Percentiles rank a stretch among this genome's conserved stretches.
Conservation (phyloP, 2,113 vertebrate species). For the Leuciscus idus region DNA sequence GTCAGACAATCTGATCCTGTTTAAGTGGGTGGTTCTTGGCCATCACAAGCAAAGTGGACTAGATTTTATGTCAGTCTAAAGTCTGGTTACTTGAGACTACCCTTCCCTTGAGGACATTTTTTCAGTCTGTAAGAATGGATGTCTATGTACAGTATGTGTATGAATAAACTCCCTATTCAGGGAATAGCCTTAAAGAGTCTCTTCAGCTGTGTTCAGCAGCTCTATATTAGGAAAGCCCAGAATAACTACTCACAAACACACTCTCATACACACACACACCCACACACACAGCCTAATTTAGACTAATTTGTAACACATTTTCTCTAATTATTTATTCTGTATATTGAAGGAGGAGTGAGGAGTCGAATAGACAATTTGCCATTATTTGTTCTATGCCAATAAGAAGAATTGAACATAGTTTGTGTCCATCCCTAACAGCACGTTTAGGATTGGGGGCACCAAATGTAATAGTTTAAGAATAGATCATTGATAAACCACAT, state of each 20-base stretch:
- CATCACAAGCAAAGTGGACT: neutral
- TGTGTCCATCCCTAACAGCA: neutral
- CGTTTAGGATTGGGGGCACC: neutral
- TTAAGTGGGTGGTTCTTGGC: neutral
- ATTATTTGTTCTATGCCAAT: neutral
- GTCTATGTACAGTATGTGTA: constrained; percentile 2
- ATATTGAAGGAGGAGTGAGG: neutral
- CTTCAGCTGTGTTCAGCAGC: constrained; percentile 32
- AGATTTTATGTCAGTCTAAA: neutral
- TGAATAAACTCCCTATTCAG: constrained; percentile 8
- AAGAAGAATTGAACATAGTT: neutral
- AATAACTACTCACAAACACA: constrained; percentile 7
- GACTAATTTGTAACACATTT: neutral
- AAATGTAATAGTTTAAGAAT: neutral
- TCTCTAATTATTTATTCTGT: neutral
- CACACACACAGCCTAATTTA: constrained; percentile 15
- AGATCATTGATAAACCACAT: neutral
- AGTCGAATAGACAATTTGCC: neutral
- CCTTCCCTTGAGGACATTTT: constrained; percentile 12
- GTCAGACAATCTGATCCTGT: neutral
- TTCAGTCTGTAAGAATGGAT: constrained; percentile 9
- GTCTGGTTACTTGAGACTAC: neutral
- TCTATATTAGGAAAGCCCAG: constrained; percentile 21
- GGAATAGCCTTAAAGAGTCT: constrained; percentile 10
- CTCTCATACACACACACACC: too few relatives aligned